These are phyloP conservation scores for Oreochromis spilurus DNA, from an alignment of 2,113 vertebrate species.

Conservation along the genomic window DNA sequence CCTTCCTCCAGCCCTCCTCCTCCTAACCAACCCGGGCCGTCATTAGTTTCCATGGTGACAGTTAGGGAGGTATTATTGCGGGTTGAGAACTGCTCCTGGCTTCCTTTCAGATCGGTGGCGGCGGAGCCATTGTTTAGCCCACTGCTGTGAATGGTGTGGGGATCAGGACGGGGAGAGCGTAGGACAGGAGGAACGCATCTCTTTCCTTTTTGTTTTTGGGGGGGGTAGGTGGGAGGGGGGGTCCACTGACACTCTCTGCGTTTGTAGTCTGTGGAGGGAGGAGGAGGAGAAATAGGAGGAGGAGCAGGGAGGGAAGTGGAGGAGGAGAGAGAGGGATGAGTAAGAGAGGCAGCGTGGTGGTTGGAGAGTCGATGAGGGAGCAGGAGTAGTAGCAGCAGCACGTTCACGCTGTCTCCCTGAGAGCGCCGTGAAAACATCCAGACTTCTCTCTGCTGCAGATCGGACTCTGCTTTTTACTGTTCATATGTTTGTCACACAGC, in stretches of 20 bases:
- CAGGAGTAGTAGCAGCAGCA: conserved; percentile 43
- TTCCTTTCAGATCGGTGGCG: conserved; percentile 78
- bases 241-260: conserved; percentile 19
- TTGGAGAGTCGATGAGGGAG: conserved; percentile 36
- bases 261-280: conserved; percentile 28
- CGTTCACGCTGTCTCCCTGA: conserved; percentile 17
- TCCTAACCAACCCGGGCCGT: conserved; percentile 56
- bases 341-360: conserved; percentile 45
- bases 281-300: conserved; percentile 1
- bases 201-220: conserved; percentile 17
- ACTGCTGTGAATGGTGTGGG: conserved; percentile 61
- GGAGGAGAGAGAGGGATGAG: conserved; percentile 8
- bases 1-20: not conserved
- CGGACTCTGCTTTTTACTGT: not conserved
- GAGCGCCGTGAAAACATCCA: conserved; percentile 15
- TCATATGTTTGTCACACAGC: not conserved
- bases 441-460: not conserved
- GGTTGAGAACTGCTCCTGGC: conserved; percentile 79
- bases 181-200: conserved; percentile 35
- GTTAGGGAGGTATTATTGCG: conserved; percentile 80
- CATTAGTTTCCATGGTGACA: conserved; percentile 92
- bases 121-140: conserved; percentile 71
- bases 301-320: conserved; percentile 13
- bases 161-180: conserved; percentile 50
- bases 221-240: accelerated